Evolutionary conservation across 2,888 invertebrate species (phyloP), one percentile per base, ranked within the genome.

Genomic region (Nowickia ferox): DNA sequence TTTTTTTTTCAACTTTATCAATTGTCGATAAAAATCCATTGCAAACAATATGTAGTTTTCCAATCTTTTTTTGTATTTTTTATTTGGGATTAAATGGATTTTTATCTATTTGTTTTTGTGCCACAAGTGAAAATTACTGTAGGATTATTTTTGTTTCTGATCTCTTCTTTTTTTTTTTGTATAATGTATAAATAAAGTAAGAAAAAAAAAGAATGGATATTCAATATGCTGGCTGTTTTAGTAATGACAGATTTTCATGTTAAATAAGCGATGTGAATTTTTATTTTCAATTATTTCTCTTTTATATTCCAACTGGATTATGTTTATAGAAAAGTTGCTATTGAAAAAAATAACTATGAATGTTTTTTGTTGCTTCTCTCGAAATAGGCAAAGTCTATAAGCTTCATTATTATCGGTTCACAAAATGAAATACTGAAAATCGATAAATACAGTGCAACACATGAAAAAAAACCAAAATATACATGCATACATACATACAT

Each of bases 21-120:
- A 51, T 17, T 74, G n/a, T 44, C 59, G 22, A 80, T 80, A 30
- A 65, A 65, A 71, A 30, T 42, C 5, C 40, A 51, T 30, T 48
- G 40, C 66, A 66, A 48, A 5, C 48, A 40, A 59, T 38, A 66
- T 76, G 11, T 76, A 30, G 30, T 30, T 30, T 30, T 30, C 0
- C 30, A 30, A 30, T 30, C 6, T 42, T 40, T 9, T 71, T 10
- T 13, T 53, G n/a, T n/a, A 13, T 38, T 22, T 30, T 19, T 57
- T 48, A 9, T 19, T 57, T 72, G 13, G 48, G n/a, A 74, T 66
- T 80, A 66, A 80, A 51, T 72, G 48, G 48, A 65, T 80, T 72
- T 65, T 13, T 55, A 55, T 65, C 13, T 61, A 30, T 69, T 61
- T 78, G 2, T 78, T 69, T n/a, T 53, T 69, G 30, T 53, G 69